Conservation (phyloP, 2,797 vertebrate species). For the Dryobates pubescens region DNA sequence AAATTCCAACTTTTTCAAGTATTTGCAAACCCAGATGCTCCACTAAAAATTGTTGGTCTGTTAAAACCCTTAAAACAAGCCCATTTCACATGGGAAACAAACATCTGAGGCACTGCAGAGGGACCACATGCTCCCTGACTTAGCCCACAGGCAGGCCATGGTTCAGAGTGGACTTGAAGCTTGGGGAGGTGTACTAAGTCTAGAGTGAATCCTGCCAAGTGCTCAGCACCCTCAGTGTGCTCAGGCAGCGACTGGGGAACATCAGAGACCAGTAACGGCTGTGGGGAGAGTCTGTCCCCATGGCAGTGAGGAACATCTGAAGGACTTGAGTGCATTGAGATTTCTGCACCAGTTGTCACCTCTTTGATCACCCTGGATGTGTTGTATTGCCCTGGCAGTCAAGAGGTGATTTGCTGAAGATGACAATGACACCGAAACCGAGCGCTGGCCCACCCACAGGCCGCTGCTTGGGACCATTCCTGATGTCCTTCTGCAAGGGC, state of each 20-base stretch:
- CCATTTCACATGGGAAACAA: not conserved
- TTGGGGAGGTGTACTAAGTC: not conserved
- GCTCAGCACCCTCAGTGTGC: not conserved
- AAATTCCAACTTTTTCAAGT: conserved; percentile 1
- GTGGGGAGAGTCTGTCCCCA: not conserved
- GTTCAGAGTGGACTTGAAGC: not conserved
- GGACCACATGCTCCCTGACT: not conserved
- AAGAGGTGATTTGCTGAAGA: not conserved
- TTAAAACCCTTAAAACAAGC: not conserved
- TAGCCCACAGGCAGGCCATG: not conserved
- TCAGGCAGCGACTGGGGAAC: not conserved
- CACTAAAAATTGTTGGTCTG: not conserved
- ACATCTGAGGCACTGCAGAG: not conserved
- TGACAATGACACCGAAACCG: not conserved
- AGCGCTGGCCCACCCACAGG: accelerated
- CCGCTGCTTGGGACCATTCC: not conserved
- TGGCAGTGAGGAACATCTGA: not conserved
- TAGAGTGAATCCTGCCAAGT: accelerated
- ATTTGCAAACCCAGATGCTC: conserved; percentile 45
- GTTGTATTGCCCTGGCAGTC: not conserved
- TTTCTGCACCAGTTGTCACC: not conserved
- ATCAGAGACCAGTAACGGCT: accelerated
- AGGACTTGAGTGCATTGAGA: not conserved
- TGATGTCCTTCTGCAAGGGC: not conserved
- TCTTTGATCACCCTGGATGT: not conserved